Base-by-base conservation (phyloP, 2,888 invertebrate species). In the Drosophila incognita region DNA sequence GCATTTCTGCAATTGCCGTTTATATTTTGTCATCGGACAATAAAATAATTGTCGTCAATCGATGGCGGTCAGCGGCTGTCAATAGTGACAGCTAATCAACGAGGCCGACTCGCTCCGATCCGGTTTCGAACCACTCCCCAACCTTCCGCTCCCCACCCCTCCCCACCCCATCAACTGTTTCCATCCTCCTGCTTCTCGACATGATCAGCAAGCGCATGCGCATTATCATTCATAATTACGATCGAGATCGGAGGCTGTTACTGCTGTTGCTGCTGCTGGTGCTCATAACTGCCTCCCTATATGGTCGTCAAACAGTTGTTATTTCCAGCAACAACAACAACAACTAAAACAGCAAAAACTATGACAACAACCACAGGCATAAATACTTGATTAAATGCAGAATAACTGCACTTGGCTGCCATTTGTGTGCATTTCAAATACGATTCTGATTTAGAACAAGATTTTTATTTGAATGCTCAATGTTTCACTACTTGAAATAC, bases 161-260 rank as follows among this genome's bases (percentile, higher is more conserved):
- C n/a, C 27, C 21, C 27, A 21, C 40, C 21, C 15, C 21, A 21
- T 24, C 2, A 5, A n/a, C 11, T 46, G 4, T 2, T 7, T 24
- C 4, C 24, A 15, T 46, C 7, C 2, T 4, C 8, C 38, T 27
- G 27, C 24, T 11, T 8, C 48, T 35, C 21, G 15, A 84, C 78
- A 78, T 65, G 70, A 81, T 75, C 78, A 75, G 74, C 69, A 64
- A 51, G 72, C 69, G 61, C 74, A 78, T 70, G 81, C 83, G 78
- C 88, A 90, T 86, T 79, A 90, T 87, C 89, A 90, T 90, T 87
- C 88, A 88, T 90, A 85, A 88, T 90, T 85, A 82, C 53, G 29
- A 46, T 72, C 58, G 51, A 46, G 35, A 40, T 68, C 59, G 31
- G 31, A 31, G 42, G n/a, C 46, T 24, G n/a, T 49, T 58, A 40